phyloP scores from a whole-genome alignment of 2,888 invertebrate species.

The Rugalucina vietnamica region DNA sequence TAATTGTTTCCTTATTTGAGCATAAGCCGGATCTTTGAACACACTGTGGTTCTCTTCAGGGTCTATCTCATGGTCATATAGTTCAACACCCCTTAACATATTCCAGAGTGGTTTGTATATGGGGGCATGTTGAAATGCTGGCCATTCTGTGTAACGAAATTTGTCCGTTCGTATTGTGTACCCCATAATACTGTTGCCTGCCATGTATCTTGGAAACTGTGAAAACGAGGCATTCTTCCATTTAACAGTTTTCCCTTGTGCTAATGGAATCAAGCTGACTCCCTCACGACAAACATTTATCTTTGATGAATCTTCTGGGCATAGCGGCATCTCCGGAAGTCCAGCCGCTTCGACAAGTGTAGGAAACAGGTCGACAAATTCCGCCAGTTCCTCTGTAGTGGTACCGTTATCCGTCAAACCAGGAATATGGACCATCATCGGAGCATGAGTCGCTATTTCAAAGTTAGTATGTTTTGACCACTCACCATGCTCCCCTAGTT shows the following conservation, averaged over 20 bases:
- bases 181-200: conserved; percentile 61
- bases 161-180: conserved; percentile 66
- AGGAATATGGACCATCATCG: conserved; percentile 73
- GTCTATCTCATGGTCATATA: conserved; percentile 91
- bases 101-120: conserved; percentile 54
- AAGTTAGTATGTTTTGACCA: conserved; percentile 75
- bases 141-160: conserved; percentile 65
- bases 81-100: conserved; percentile 87
- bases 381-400: conserved; percentile 62
- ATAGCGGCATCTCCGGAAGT: conserved; percentile 50
- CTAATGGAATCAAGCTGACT: conserved; percentile 64
- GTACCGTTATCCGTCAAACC: conserved; percentile 67
- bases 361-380: conserved; percentile 74
- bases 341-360: conserved; percentile 72
- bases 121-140: conserved; percentile 44
- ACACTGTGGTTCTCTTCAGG: conserved; percentile 90
- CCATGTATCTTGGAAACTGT: conserved; percentile 61
- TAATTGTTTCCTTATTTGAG: conserved; percentile 7
- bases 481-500: conserved; percentile 74
- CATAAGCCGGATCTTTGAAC: conserved; percentile 83
- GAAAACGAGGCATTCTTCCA: conserved; percentile 62
- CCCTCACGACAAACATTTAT: conserved; percentile 67
- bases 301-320: conserved; percentile 60
- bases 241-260: conserved; percentile 30
- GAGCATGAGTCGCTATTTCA: conserved; percentile 72